These are phyloP conservation scores for Apis mellifera DNA, from an alignment of 1,140 invertebrate genomes.

Conservation along the genomic window Amel_HAv3.1 CM009937.2:1827501-1828000, in stretches of 20 bases:
- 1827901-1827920: slow-evolving; percentile 80
- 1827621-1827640: background rate
- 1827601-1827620: background rate
- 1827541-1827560: slow-evolving; percentile 50
- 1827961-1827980: too few species aligned
- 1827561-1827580: slow-evolving; percentile 31
- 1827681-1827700: background rate
- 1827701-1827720: background rate
- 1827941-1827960: slow-evolving; percentile 48
- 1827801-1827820: slow-evolving; percentile 64
- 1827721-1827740: background rate
- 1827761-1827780: background rate
- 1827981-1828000: slow-evolving; percentile 11
- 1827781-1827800: slow-evolving; percentile 46
- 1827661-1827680: background rate
- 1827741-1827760: slow-evolving; percentile 3
- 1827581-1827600: background rate
- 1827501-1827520: background rate
- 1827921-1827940: slow-evolving; percentile 59
- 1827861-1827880: slow-evolving; percentile 66
- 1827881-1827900: slow-evolving; percentile 70
- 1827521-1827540: slow-evolving; percentile 46
- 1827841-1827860: slow-evolving; percentile 76
- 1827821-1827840: slow-evolving; percentile 74
- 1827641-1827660: background rate